These are phyloP conservation scores for Fragum fragum DNA, from an alignment of 2,888 invertebrate genomes.

Conservation along the genomic window DNA sequence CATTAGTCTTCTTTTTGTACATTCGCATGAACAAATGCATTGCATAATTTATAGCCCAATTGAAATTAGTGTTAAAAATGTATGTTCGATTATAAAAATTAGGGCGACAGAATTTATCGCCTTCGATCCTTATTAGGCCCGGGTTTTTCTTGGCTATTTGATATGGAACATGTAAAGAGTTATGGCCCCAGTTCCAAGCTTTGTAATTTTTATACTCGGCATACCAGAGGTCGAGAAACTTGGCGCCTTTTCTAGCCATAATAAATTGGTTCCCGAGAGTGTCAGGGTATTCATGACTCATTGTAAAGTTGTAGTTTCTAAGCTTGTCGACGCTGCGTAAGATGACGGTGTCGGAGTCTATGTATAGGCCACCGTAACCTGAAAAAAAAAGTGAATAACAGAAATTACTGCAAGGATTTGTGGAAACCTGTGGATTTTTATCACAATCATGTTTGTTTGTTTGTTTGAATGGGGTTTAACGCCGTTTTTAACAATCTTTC, in stretches of 20 bases:
- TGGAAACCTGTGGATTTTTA: no score
- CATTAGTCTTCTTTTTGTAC: constrained; percentile 13
- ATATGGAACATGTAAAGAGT: constrained; percentile 2
- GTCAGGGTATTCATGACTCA: constrained; percentile 3
- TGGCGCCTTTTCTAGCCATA: constrained; percentile 22
- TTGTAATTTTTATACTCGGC: constrained; percentile 7
- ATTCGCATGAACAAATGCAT: constrained; percentile 23
- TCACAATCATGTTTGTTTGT: no score
- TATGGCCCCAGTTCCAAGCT: background rate
- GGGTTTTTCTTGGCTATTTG: constrained; percentile 19
- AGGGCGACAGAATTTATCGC: constrained; percentile 7
- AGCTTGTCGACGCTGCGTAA: background rate
- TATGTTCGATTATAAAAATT: background rate
- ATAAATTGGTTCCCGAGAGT: constrained; percentile 16
- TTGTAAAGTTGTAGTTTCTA: background rate
- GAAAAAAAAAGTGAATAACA: constrained; percentile 7
- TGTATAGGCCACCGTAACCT: constrained; percentile 3
- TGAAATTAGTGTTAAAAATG: constrained; percentile 13
- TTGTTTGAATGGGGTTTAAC: no score
- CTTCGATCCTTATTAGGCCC: constrained; percentile 16
- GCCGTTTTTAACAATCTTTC: no score
- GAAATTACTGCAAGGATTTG: no score
- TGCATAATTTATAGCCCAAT: constrained; percentile 30
- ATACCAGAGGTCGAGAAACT: constrained; percentile 27
- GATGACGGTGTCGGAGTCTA: background rate